phyloP scores from a whole-genome alignment of 2,113 vertebrate species.

The Caranx melampygus region DNA sequence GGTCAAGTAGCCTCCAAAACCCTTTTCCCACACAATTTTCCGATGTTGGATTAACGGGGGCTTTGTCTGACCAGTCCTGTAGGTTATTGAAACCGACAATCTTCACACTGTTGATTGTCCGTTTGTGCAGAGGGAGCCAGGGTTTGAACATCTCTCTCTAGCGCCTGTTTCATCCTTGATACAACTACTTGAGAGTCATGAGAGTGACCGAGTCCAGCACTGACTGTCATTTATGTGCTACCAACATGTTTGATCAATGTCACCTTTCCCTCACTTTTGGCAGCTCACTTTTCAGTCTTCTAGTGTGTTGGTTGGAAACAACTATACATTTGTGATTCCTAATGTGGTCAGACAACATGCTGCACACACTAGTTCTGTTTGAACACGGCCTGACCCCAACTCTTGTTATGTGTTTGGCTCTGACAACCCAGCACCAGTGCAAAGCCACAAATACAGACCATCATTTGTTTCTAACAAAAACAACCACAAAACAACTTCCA shows the following conservation, averaged over 20 bases:
- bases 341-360: background rate
- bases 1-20: background rate
- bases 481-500: background rate
- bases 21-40: background rate
- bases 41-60: background rate
- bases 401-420: background rate
- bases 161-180: too few species aligned
- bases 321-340: background rate
- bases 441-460: background rate
- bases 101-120: background rate
- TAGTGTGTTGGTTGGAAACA: background rate
- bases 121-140: background rate
- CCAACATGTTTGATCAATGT: too few species aligned
- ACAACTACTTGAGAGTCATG: too few species aligned
- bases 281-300: background rate
- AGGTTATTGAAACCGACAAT: background rate
- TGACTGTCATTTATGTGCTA: too few species aligned
- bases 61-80: background rate
- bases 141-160: background rate
- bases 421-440: background rate
- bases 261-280: too few species aligned
- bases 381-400: background rate
- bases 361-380: background rate
- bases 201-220: too few species aligned
- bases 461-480: background rate